A percentile compares a stretch with the other conserved stretches of the same genome.
Conservation (phyloP, 2,888 invertebrate species). For the Drosophila sordidapex region DNA sequence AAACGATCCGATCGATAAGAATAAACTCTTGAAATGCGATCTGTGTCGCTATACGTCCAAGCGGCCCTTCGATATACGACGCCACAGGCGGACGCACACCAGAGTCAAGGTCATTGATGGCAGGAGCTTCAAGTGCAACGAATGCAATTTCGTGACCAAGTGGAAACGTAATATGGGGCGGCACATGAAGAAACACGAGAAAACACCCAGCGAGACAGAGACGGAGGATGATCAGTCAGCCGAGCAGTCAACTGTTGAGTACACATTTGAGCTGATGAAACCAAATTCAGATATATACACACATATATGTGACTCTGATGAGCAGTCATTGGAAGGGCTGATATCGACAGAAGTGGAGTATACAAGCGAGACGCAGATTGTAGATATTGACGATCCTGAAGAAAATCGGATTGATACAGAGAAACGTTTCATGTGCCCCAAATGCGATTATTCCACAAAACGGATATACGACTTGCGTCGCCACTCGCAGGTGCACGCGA, state of each 20-base stretch:
- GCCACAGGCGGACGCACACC: slow-evolving; percentile 32
- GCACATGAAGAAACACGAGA: slow-evolving; percentile 29
- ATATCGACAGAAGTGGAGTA: not conserved
- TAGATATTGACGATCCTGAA: not conserved
- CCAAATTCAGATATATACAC: slow-evolving; percentile 4
- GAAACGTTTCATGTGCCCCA: slow-evolving; percentile 22
- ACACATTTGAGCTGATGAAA: slow-evolving; percentile 16
- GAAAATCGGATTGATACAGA: not conserved
- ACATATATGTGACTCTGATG: not conserved
- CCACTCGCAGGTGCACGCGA: slow-evolving; percentile 27
- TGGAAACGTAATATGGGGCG: slow-evolving; percentile 50
- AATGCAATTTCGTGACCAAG: slow-evolving; percentile 43
- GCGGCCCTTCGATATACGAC: slow-evolving; percentile 37
- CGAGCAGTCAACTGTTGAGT: slow-evolving; percentile 5
- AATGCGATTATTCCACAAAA: slow-evolving; percentile 44
- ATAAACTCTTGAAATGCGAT: slow-evolving; percentile 31
- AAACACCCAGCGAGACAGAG: not conserved
- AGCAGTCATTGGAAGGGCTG: not conserved
- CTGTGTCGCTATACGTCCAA: slow-evolving; percentile 41
- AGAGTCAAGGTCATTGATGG: slow-evolving; percentile 14
- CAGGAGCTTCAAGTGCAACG: slow-evolving; percentile 22
- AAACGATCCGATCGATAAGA: not conserved
- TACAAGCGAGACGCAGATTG: not conserved
- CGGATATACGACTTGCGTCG: slow-evolving; percentile 39
- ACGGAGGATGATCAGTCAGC: not conserved